phyloP scores from a whole-genome alignment of 2,113 vertebrate species.

The Accipiter virgatus region DNA sequence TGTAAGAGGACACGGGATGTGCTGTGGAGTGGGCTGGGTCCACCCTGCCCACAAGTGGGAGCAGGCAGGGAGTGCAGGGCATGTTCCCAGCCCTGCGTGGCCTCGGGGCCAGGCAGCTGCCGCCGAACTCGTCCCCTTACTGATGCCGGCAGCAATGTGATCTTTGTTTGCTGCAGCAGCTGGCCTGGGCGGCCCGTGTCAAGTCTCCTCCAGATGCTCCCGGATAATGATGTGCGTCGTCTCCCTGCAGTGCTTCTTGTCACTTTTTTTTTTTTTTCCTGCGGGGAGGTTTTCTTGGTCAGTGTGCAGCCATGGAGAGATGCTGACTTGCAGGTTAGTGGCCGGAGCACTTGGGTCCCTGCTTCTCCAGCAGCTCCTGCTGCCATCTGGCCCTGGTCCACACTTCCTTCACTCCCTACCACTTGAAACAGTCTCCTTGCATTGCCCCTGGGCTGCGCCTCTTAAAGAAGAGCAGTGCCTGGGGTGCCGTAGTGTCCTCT shows the following conservation, averaged over 20 bases:
- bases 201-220: conserved; percentile 26
- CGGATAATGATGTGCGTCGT: not conserved
- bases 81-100: fast-evolving
- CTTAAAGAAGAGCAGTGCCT: not conserved
- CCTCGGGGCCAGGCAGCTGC: conserved; percentile 3
- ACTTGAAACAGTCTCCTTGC: fast-evolving
- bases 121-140: fast-evolving
- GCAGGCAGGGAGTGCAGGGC: not conserved
- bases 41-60: not conserved
- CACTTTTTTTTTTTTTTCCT: not conserved
- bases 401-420: fast-evolving
- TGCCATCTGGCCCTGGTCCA: not conserved
- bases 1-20: fast-evolving
- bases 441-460: not conserved
- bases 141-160: not conserved
- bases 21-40: not conserved
- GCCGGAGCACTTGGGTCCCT: not conserved
- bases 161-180: conserved; percentile 24
- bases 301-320: fast-evolving
- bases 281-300: not conserved
- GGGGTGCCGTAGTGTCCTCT: not conserved
- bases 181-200: not conserved
- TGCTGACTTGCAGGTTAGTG: not conserved
- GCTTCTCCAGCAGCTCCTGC: not conserved
- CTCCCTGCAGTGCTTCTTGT: not conserved